Evolutionary conservation across 1,140 invertebrate genomes (phyloP).

Genomic region (Neodiprion lecontei): DNA sequence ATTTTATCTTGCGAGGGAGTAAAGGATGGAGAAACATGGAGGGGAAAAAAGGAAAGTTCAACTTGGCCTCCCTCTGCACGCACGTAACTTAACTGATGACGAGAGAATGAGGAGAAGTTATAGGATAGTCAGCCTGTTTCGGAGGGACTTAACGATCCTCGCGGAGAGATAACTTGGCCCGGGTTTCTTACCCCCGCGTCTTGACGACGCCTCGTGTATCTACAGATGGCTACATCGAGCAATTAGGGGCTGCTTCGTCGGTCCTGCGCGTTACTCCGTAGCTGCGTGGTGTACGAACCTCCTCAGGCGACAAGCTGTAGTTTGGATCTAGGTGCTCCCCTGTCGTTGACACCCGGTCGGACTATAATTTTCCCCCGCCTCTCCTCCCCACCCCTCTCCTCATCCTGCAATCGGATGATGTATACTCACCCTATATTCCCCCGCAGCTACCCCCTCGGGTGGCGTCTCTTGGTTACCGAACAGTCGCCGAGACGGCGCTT

Average conservation of each 20-base stretch:
- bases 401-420: background rate
- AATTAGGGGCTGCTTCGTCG: slow-evolving; percentile 11
- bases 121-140: background rate
- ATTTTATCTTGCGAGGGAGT: too few relatives aligned
- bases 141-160: background rate
- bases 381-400: background rate
- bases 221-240: slow-evolving; percentile 17
- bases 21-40: background rate
- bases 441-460: background rate
- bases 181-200: background rate
- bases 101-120: background rate
- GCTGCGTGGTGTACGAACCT: background rate
- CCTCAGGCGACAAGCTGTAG: background rate
- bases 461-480: background rate
- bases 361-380: slow-evolving; percentile 10
- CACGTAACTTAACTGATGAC: background rate
- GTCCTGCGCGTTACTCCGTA: background rate
- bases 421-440: slow-evolving; percentile 2
- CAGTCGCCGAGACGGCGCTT: too few relatives aligned
- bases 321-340: background rate
- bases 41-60: background rate
- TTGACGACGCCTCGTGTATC: background rate
- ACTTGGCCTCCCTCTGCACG: background rate
- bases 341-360: slow-evolving; percentile 10
- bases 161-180: background rate